These are phyloP conservation scores for Gymnosoma rotundatum DNA, from an alignment of 2,888 invertebrate species.

Conservation along the genomic window DNA sequence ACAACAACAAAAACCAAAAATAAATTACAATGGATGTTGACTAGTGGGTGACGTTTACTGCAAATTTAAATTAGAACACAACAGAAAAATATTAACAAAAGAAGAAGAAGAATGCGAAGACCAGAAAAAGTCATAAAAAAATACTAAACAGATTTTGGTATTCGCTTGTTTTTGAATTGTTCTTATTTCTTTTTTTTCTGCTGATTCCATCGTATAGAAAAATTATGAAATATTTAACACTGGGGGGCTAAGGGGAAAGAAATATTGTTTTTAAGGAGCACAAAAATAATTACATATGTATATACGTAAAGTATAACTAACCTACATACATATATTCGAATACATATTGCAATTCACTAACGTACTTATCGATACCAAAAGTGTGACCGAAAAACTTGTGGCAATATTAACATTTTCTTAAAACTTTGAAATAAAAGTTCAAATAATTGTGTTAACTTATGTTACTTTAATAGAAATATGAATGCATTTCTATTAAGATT, in stretches of 20 bases:
- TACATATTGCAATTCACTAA: too few species aligned
- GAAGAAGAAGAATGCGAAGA: slow-evolving; percentile 11
- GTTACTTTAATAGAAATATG: too few species aligned
- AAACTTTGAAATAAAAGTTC: too few species aligned
- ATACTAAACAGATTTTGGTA: slow-evolving; percentile 43
- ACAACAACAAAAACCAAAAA: slow-evolving; percentile 20
- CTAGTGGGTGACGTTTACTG: slow-evolving; percentile 69
- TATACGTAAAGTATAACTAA: too few species aligned
- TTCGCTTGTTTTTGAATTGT: slow-evolving; percentile 13
- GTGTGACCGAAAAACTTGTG: too few species aligned
- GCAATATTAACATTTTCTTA: too few species aligned
- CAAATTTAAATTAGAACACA: slow-evolving; percentile 63
- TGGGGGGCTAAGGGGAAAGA: neutral
- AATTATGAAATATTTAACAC: neutral
- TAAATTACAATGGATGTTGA: slow-evolving; percentile 59
- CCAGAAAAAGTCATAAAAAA: slow-evolving; percentile 19
- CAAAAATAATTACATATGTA: neutral
- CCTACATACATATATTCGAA: too few species aligned
- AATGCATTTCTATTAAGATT: too few species aligned
- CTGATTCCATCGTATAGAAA: neutral
- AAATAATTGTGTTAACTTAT: too few species aligned
- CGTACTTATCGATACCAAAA: too few species aligned
- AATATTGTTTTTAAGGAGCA: neutral
- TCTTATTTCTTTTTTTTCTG: neutral
- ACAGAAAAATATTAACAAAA: slow-evolving; percentile 22